Percentiles rank a stretch among this genome's conserved stretches.
These are phyloP conservation scores for Diorhabda carinulata DNA, from an alignment of 1,140 invertebrate genomes.

Conservation along the genomic window DNA sequence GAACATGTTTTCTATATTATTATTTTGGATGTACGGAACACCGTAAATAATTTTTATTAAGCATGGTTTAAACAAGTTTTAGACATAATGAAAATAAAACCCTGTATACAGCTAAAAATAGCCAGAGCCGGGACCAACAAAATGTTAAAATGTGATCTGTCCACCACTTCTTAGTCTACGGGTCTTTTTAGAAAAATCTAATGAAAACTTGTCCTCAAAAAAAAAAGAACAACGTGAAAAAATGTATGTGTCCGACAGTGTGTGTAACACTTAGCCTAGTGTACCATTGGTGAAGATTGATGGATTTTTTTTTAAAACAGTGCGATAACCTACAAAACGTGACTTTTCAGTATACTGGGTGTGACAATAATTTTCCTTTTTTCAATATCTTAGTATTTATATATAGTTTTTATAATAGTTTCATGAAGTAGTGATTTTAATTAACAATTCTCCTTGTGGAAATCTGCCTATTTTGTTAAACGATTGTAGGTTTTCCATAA, in stretches of 20 bases:
- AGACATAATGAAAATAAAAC: not conserved
- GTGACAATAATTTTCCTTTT: slow-evolving; percentile 52
- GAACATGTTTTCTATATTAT: too few species aligned
- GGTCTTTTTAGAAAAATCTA: not conserved
- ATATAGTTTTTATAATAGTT: too few species aligned
- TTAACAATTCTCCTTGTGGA: too few species aligned
- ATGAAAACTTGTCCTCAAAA: slow-evolving; percentile 23
- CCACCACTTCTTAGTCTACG: slow-evolving; percentile 8
- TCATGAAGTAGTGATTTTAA: too few species aligned
- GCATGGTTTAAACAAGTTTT: not conserved
- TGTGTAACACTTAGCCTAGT: slow-evolving; percentile 43
- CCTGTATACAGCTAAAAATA: not conserved
- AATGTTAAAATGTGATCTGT: slow-evolving; percentile 7
- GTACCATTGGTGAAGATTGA: slow-evolving; percentile 46
- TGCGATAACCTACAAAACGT: slow-evolving; percentile 12
- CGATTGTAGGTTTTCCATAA: too few species aligned
- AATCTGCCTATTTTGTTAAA: too few species aligned
- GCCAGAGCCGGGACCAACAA: slow-evolving; percentile 3
- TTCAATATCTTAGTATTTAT: slow-evolving; percentile 35
- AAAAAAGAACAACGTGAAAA: slow-evolving; percentile 27
- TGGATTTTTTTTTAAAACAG: slow-evolving; percentile 33
- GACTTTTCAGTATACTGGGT: slow-evolving; percentile 28
- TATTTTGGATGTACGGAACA: too few species aligned
- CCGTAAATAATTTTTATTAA: too few species aligned
- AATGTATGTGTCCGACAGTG: slow-evolving; percentile 39